Conservation (phyloP, 2,797 vertebrate species). For the Apogon hyalosoma region DNA sequence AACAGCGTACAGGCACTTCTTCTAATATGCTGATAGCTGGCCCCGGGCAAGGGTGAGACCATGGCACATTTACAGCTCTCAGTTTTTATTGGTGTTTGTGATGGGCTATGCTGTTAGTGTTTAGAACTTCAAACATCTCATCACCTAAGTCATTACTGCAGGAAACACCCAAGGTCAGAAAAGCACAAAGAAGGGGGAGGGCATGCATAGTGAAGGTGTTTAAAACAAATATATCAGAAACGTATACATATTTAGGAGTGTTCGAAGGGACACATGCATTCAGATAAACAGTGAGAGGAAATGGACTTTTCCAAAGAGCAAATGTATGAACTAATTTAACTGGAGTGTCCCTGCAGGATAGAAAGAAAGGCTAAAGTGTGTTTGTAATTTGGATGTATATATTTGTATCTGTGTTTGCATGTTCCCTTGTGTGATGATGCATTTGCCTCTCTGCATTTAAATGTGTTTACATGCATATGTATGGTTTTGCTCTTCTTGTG, state of each 20-base stretch:
- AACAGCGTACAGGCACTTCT: conserved; percentile 14
- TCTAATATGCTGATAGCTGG: conserved; percentile 56
- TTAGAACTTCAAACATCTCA: conserved; percentile 57
- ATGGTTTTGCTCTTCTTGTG: not conserved
- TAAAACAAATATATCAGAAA: conserved; percentile 34
- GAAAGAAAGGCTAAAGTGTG: conserved; percentile 42
- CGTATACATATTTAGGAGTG: conserved; percentile 2
- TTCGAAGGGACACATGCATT: conserved; percentile 2
- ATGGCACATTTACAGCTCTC: conserved; percentile 32
- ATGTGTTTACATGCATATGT: conserved; percentile 4
- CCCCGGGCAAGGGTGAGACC: conserved; percentile 44
- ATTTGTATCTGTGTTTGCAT: conserved; percentile 24
- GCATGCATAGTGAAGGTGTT: conserved; percentile 16
- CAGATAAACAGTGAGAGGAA: conserved; percentile 28
- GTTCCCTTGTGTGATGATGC: conserved; percentile 6
- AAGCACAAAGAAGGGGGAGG: conserved; percentile 1
- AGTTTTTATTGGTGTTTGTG: conserved; percentile 56
- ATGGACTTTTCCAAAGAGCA: conserved; percentile 14
- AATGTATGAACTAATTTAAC: conserved; percentile 39
- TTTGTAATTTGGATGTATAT: conserved; percentile 49
- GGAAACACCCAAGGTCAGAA: conserved; percentile 28
- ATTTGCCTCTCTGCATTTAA: conserved; percentile 34
- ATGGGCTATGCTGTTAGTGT: conserved; percentile 38
- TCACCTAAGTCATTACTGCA: conserved; percentile 45
- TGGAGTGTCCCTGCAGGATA: conserved; percentile 47